A percentile compares a stretch with the other conserved stretches of the same genome.
These are phyloP conservation scores for Macrotus californicus DNA, from an alignment of 2,113 vertebrate species.

Conservation along the genomic window DNA sequence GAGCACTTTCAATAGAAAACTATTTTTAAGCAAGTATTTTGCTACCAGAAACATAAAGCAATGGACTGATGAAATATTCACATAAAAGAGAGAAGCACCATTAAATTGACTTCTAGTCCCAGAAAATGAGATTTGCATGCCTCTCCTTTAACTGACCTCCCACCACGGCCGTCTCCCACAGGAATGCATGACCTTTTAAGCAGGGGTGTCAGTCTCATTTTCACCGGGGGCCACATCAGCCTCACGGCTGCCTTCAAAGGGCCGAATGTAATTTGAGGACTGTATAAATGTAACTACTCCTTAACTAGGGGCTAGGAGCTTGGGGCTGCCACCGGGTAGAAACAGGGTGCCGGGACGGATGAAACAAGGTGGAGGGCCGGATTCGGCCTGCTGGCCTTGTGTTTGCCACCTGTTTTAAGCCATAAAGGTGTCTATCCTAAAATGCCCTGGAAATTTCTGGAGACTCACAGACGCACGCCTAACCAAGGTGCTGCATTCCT, in stretches of 20 bases:
- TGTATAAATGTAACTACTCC: too few species aligned
- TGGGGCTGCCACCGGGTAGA: too few species aligned
- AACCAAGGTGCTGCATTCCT: background rate
- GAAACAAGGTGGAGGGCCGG: too few species aligned
- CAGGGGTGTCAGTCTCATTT: background rate
- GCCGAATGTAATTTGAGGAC: too few species aligned
- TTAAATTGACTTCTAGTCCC: background rate
- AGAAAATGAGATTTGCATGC: background rate
- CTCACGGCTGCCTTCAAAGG: too few species aligned
- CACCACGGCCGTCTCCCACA: background rate
- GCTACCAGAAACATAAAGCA: constrained; percentile 1
- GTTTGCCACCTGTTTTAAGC: background rate
- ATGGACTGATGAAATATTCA: background rate
- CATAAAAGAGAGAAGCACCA: background rate
- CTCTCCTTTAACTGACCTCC: background rate
- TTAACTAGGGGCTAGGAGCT: too few species aligned
- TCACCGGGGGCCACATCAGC: too few species aligned
- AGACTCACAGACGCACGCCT: background rate
- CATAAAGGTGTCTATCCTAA: background rate
- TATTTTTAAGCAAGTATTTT: background rate
- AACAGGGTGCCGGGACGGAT: too few species aligned
- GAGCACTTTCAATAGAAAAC: background rate
- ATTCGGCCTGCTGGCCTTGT: too few species aligned
- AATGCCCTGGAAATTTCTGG: background rate
- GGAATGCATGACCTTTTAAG: background rate